Evolutionary conservation across 2,797 vertebrate genomes (phyloP).

Genomic region (Otolemur crassicaudatus): DNA sequence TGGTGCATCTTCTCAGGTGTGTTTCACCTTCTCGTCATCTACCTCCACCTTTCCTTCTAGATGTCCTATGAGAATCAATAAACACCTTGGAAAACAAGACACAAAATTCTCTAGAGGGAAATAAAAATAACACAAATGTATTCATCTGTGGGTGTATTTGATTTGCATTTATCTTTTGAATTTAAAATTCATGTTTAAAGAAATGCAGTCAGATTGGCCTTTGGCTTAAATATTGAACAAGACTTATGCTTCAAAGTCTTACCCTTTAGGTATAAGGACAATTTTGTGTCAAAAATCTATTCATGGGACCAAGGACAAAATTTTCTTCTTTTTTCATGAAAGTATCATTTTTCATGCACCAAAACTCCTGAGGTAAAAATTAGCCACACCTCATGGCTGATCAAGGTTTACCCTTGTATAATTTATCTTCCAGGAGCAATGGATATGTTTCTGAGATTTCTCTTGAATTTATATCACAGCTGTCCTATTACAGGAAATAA

Average conservation of each 20-base stretch:
- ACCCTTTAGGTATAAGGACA: constrained; percentile 21
- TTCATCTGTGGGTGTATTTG: constrained; percentile 40
- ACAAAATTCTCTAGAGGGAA: neutral
- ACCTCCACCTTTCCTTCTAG: neutral
- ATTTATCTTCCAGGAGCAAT: constrained; percentile 24
- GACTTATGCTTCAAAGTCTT: constrained; percentile 42
- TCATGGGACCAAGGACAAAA: neutral
- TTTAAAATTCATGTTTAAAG: constrained; percentile 59
- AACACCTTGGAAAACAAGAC: neutral
- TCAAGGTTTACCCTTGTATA: neutral
- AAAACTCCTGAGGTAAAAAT: constrained; percentile 23
- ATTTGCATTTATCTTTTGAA: constrained; percentile 56
- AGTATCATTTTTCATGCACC: neutral
- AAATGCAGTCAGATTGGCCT: neutral
- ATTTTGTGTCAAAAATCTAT: constrained; percentile 41
- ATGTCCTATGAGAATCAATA: neutral
- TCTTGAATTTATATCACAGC: neutral
- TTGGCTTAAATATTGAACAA: constrained; percentile 47
- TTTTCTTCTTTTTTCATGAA: constrained; percentile 20
- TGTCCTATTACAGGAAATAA: neutral
- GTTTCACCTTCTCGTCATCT: neutral
- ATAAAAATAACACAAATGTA: constrained; percentile 6
- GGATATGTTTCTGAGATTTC: neutral
- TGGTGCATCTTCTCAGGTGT: neutral
- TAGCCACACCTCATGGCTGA: neutral